Evolutionary conservation across 2,113 vertebrate species (phyloP), one percentile per base, ranked within the genome.

Genomic region (Syngnathus floridae): DNA sequence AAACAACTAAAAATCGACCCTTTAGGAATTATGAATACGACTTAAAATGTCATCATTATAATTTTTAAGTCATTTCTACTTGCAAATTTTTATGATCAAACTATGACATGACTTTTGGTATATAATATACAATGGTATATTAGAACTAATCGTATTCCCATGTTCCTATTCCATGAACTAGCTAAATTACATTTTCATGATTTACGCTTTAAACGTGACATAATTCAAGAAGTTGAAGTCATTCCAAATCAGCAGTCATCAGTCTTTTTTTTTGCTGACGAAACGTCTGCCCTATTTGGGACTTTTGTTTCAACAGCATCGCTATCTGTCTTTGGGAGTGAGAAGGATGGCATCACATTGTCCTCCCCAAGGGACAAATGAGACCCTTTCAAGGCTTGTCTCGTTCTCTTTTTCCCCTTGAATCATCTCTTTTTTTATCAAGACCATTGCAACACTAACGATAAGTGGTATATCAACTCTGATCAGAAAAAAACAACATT

Each of bases 371-470:
- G 76, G 71, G 78, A 71, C 22, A 14, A 54, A 14, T 63, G 63
- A 74, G 72, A 81, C 70, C 78, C 80, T 84, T 78, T 82, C 78
- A 82, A 67, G 54, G 21, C 56, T 60, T 64, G 48, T 66, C 57
- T 67, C 46, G 74, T 68, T 71, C 61, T 77, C 60, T 61, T 43
- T 57, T 43, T 66, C 36, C 22, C 40, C 56, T 69, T 41, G 57
- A 26, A 59, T 48, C 14, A 54, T 46, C 60, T 62, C 22, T 46
- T 19, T 49, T 41, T 46, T 21, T 11, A 31, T 38, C 48, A 36
- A 4, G 13, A 22, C 19, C 49, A 9, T 8, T 17, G 46, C 59
- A 41, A 74, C 80, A 80, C 76, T 84, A 82, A 84, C 73, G 75
- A 3, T 7, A 13, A 56, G 26, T 35, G 13, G 22, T 14, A 55